Evolutionary conservation across 1,140 invertebrate genomes (phyloP), one percentile per base, ranked within the genome.

Genomic region (fruit fly (Drosophila melanogaster)): DNA sequence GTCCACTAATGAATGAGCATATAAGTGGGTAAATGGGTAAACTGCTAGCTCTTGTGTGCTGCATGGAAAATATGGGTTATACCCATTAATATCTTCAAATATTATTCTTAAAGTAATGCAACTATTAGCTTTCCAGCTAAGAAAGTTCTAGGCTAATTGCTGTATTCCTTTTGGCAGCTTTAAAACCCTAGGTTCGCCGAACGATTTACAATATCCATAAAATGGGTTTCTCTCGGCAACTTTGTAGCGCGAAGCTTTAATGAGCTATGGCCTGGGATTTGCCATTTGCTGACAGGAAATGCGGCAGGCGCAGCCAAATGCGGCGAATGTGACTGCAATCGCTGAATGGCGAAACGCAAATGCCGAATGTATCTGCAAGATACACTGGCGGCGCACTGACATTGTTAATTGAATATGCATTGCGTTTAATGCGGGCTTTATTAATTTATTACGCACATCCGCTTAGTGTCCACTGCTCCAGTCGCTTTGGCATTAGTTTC

Each of bases 371-470:
- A 75, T 75, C 72, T 75, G 59, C 33, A 57, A 77, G 73, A 77
- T 77, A 77, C 47, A 8, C 8, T 10, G 30, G 62, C 69, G 46
- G 41, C 35, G 46, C 46, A 26, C 79, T 87, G 76, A 83, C 81
- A 87, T 83, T 90, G 77, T 87, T 90, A 90, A 90, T 90, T 90
- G 87, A 90, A 90, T 90, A 87, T 87, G 87, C 72, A 80, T 87
- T 83, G 89, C 79, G 65, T 78, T 87, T 80, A 87, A 80, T 78
- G 87, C 70, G 77, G 87, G 73, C 81, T 86, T 83, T 87, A 90
- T 90, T 90, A 87, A 90, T 90, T 90, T 90, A 90, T 90, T 90
- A 90, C 87, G 87, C 87, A 76, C 87, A 90, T 90, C 87, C 87
- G 87, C 87, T 90, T 83, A 83, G 59, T 71, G 85, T 73, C 51